Base-by-base conservation (phyloP, 2,797 vertebrate species). In the Eurystomus glaucurus region DNA sequence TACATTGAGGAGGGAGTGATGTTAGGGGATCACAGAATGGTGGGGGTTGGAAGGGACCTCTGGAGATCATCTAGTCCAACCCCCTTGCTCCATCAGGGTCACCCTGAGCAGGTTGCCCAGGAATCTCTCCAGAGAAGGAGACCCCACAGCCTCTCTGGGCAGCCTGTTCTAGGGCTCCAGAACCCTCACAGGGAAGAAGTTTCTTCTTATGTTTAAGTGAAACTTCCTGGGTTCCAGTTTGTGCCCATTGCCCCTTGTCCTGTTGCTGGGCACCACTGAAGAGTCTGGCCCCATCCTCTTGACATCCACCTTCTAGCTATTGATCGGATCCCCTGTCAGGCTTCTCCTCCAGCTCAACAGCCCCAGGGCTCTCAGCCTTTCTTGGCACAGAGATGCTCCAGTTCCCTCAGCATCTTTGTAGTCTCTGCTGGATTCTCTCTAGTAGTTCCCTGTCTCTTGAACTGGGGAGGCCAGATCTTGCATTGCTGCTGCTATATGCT, bases 1-100 rank as follows among this genome's bases (percentile, higher is more conserved):
- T 29, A 70, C 2, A 11, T 28, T 0, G 0, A 55, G 31, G 20
- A 29, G 12, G n/a, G 26, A n/a, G 17, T 55, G 41, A 46, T 81
- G 48, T 68, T 41, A 35, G 37, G 39, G 75, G 41, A 20, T 57
- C 20, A 33, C 54, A 57, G 54, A 21, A 57, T n/a, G 29, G 52
- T 55, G 52, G 52, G 25, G 31, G 54, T 57, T 57, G 20, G 12
- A 14, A 33, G 54, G 31, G 54, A 57, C 54, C 54, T n/a, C 31
- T 57, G 31, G 54, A n/a, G 31, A 57, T 33, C 52, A n/a, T 57
- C 54, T 33, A 7, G 19, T 57, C n/a, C 31, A 21, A 57, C 31
- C 54, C n/a, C 20, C 20, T 11, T 33, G 31, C 54, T 57, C 19
- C 31, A 54, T 29, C 29, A 54, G 29, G 15, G 28, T 57, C 54